A percentile compares a stretch with the other conserved stretches of the same genome.
Conservation (phyloP, 2,888 invertebrate species). For the Athalia rosae region DNA sequence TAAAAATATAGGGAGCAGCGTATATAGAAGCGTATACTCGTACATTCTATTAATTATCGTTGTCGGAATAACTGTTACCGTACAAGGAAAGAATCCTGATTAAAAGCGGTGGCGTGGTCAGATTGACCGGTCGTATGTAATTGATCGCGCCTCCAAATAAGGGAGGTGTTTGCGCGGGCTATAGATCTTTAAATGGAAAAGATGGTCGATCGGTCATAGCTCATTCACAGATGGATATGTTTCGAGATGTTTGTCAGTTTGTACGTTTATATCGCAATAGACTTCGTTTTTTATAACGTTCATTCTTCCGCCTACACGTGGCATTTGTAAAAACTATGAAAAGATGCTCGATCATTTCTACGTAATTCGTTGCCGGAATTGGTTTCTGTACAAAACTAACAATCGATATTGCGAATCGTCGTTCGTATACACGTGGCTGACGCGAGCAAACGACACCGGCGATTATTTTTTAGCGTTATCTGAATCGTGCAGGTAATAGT, state of each 20-base stretch:
- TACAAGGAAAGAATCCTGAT: constrained; percentile 31
- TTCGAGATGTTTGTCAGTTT: constrained; percentile 15
- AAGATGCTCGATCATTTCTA: constrained; percentile 9
- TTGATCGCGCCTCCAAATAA: constrained; percentile 39
- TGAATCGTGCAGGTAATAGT: no score
- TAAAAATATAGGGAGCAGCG: no score
- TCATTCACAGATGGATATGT: constrained; percentile 21
- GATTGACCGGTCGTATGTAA: constrained; percentile 28
- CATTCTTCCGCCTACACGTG: not conserved
- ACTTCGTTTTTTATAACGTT: not conserved
- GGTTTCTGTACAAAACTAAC: not conserved
- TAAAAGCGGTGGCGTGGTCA: not conserved
- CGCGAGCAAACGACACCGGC: no score
- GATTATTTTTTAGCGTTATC: not conserved
- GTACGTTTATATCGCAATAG: not conserved
- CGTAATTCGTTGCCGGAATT: constrained; percentile 17
- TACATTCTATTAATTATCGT: no score
- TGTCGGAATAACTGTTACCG: not conserved
- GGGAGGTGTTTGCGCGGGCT: constrained; percentile 15
- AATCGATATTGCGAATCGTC: no score
- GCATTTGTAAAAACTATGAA: not conserved
- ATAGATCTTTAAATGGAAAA: constrained; percentile 22
- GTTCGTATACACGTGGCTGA: no score
- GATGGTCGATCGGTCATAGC: constrained; percentile 25
- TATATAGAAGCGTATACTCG: no score